Base-by-base conservation (phyloP, 2,113 vertebrate genomes). In the Octodon degus region DNA sequence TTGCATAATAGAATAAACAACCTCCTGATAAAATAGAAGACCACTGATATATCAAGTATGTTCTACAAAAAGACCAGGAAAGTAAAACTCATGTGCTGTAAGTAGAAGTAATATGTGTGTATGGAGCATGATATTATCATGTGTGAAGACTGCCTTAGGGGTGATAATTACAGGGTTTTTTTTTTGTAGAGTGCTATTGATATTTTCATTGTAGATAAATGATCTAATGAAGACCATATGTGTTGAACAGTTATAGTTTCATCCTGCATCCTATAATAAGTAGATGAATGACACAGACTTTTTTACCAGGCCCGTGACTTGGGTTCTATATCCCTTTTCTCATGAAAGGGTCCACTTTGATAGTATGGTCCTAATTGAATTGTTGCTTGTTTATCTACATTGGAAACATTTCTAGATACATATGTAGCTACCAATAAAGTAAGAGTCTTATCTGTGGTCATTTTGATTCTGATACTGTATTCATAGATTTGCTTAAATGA, bases 241-340 rank as follows among this genome's bases (percentile, higher is more conserved):
- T 5, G 1, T 0, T 20, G 20, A 76, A 11, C 16, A 76, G 32
- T 0, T 11, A 32, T 13, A 0, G 17, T n/a, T 86, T 68, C 19
- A 50, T 9, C 55, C n/a, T 22, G 34, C 12, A 30, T 27, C 30
- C 55, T 91, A 25, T 83, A 86, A 34, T 7, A 43, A 85, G 16
- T 32, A 80, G 6, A 10, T 30, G 9, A 80, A 63, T 4, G 34
- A 27, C 3, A 3, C 0, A 3, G 27, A 24, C 10, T 76, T 76
- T n/a, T 10, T 2, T 79, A 5, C 17, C 13, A 20, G 14, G 2
- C 16, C 77, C 3, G 7, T 27, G 9, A 1, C 24, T 2, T 1
- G 2, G 43, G 5, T 47, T 63, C 43, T 55, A 14, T 17, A 16
- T 19, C 63, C 12, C 7, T 7, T 81, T 80, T 47, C 30, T 11